These are phyloP conservation scores for Alviniconcha marisindica DNA, from an alignment of 1,140 invertebrate genomes.

Conservation along the genomic window DNA sequence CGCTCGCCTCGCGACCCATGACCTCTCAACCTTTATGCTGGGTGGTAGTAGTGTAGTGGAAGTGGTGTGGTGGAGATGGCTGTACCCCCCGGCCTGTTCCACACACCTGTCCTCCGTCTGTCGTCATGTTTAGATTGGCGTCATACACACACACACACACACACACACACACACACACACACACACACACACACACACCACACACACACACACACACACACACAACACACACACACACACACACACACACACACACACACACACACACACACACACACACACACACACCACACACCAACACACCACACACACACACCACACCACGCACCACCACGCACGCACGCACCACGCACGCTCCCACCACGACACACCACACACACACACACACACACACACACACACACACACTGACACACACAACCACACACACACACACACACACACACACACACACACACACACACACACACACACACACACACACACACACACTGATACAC, in stretches of 20 bases:
- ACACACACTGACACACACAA: too few species aligned
- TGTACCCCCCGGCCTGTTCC: background rate
- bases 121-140: background rate
- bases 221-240: constrained; percentile 54
- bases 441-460: too few species aligned
- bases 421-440: too few species aligned
- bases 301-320: too few species aligned
- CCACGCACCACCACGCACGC: too few species aligned
- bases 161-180: constrained; percentile 50
- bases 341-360: too few species aligned
- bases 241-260: constrained; percentile 35
- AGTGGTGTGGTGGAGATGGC: background rate
- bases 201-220: constrained; percentile 54
- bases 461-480: too few species aligned
- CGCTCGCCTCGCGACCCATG: background rate
- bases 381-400: too few species aligned
- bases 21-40: background rate
- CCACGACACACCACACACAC: too few species aligned
- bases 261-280: constrained; percentile 49
- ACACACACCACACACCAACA: too few species aligned
- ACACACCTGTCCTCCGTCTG: background rate
- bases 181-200: constrained; percentile 54
- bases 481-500: too few species aligned
- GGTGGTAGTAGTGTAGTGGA: background rate
- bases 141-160: constrained; percentile 36